These are phyloP conservation scores for Alauda arvensis DNA, from an alignment of 2,797 vertebrate genomes.

Conservation along the genomic window DNA sequence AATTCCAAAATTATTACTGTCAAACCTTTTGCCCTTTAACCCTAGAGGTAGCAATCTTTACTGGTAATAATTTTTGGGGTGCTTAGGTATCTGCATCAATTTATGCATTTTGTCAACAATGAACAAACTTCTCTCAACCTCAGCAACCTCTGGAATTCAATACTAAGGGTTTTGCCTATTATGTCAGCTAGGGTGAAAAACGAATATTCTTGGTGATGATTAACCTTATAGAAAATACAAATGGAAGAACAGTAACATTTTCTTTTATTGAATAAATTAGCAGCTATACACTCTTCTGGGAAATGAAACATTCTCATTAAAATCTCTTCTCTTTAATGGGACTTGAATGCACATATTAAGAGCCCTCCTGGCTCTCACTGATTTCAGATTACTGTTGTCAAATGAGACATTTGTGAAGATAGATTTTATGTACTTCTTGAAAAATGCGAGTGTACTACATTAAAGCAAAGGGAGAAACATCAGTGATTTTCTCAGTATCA, in stretches of 20 bases:
- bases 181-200: not conserved
- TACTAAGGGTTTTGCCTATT: not conserved
- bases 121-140: not conserved
- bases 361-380: not conserved
- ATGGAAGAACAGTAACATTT: not conserved
- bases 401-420: not conserved
- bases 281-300: not conserved
- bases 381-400: not conserved
- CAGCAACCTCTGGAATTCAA: not conserved
- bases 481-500: not conserved
- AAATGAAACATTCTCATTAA: not conserved
- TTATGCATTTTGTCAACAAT: not conserved
- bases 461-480: not conserved
- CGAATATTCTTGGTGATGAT: not conserved
- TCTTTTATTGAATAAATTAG: not conserved
- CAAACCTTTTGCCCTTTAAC: not conserved
- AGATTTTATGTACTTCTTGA: not conserved
- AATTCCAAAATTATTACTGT: not conserved
- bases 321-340: not conserved
- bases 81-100: not conserved
- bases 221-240: not conserved
- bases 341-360: not conserved
- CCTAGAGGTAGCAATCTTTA: not conserved
- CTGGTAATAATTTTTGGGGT: not conserved
- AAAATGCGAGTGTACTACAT: not conserved